A percentile compares a stretch with the other conserved stretches of the same genome.
These are phyloP conservation scores for Pipa parva DNA, from an alignment of 2,113 vertebrate genomes.

Conservation along the genomic window DNA sequence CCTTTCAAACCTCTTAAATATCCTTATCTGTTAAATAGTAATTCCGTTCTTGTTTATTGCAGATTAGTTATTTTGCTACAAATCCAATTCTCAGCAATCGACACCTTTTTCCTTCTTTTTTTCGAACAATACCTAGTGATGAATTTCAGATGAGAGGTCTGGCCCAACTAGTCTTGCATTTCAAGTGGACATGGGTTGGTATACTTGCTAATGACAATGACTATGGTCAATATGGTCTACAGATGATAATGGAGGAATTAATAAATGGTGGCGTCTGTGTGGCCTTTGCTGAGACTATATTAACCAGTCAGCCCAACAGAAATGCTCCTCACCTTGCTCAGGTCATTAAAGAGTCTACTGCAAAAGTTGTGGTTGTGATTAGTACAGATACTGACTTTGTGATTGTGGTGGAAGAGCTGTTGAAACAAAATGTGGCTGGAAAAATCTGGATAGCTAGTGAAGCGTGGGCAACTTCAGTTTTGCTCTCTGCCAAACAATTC, in stretches of 20 bases:
- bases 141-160: not conserved
- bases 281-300: constrained; percentile 17
- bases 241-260: constrained; percentile 10
- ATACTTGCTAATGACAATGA: constrained; percentile 44
- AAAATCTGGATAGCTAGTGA: constrained; percentile 16
- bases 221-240: constrained; percentile 38
- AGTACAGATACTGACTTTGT: not conserved
- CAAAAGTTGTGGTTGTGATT: constrained; percentile 29
- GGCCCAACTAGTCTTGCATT: constrained; percentile 33
- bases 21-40: too few species aligned
- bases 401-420: constrained; percentile 4
- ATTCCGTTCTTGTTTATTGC: too few species aligned
- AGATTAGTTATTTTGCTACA: constrained; percentile 40
- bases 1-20: too few species aligned
- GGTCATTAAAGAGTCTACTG: constrained; percentile 23
- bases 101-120: constrained; percentile 45
- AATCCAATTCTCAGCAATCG: constrained; percentile 43
- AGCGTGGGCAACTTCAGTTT: not conserved
- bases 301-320: not conserved
- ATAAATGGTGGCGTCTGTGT: constrained; percentile 22
- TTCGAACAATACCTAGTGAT: constrained; percentile 33
- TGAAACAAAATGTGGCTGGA: not conserved
- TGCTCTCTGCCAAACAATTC: constrained; percentile 2
- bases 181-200: constrained; percentile 42
- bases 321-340: not conserved